Percentiles rank a stretch among this genome's conserved stretches.
phyloP scores from a whole-genome alignment of 2,797 vertebrate species.

The Neosalanx taihuensis region DNA sequence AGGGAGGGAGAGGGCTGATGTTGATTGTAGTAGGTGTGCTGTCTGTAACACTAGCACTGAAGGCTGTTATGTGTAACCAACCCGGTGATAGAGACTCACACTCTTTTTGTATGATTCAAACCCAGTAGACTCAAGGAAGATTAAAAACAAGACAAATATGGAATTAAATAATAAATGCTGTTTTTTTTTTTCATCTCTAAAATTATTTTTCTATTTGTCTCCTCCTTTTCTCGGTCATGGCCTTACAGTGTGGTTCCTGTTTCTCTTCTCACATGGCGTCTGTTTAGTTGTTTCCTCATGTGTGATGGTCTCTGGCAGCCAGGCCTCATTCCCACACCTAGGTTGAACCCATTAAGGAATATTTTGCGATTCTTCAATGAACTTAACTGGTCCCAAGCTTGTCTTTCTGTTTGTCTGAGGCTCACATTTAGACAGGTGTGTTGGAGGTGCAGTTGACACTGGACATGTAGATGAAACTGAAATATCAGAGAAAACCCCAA shows the following conservation, averaged over 20 bases:
- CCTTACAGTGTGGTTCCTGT: conserved; percentile 42
- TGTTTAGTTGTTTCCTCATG: neutral
- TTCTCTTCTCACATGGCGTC: conserved; percentile 12
- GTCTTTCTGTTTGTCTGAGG: neutral
- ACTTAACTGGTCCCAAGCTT: neutral
- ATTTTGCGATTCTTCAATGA: no score
- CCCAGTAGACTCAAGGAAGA: conserved; percentile 51
- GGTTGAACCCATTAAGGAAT: no score
- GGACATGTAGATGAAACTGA: neutral
- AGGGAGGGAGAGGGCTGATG: conserved; percentile 34
- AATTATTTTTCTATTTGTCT: conserved; percentile 36
- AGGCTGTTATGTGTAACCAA: conserved; percentile 45
- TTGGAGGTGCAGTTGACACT: conserved; percentile 35
- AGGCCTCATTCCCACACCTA: no score
- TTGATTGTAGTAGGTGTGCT: conserved; percentile 60
- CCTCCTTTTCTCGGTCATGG: conserved; percentile 36
- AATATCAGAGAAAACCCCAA: conserved; percentile 22
- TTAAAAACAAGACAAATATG: conserved; percentile 35
- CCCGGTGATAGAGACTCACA: conserved; percentile 42
- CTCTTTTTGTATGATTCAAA: conserved; percentile 62
- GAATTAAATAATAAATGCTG: conserved; percentile 52
- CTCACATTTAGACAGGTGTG: conserved; percentile 1
- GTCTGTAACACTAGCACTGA: conserved; percentile 69
- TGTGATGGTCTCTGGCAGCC: no score
- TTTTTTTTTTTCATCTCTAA: conserved; percentile 41